Evolutionary conservation across 2,888 invertebrate species (phyloP).

Genomic region (Chouioia cunea): DNA sequence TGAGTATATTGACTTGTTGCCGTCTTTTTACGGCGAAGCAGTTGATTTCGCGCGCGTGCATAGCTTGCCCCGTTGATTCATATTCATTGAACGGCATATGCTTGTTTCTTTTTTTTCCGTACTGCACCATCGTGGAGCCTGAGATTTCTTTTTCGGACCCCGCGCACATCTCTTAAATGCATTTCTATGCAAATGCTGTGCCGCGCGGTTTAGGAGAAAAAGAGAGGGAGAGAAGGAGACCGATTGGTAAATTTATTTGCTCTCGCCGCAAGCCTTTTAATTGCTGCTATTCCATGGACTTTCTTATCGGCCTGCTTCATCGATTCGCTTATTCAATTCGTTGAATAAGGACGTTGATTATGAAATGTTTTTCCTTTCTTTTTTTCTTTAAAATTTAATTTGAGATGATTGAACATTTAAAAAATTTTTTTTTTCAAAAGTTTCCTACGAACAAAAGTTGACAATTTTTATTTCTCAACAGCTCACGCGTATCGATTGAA

Average conservation of each 20-base stretch:
- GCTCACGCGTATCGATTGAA: too few species aligned
- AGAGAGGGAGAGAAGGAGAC: too few species aligned
- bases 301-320: background rate
- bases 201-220: constrained; percentile 30
- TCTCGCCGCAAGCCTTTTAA: constrained; percentile 24
- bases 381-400: too few species aligned
- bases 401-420: too few species aligned
- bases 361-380: too few species aligned
- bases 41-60: constrained; percentile 42
- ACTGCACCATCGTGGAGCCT: background rate
- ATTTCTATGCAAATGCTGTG: constrained; percentile 41
- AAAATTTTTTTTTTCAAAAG: too few species aligned
- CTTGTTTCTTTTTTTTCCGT: constrained; percentile 8
- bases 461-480: too few species aligned
- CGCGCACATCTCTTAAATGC: constrained; percentile 6
- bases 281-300: constrained; percentile 11
- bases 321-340: background rate
- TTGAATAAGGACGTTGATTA: background rate
- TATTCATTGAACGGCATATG: constrained; percentile 39
- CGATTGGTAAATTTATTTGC: constrained; percentile 17
- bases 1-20: constrained; percentile 45
- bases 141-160: constrained; percentile 16
- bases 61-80: constrained; percentile 34
- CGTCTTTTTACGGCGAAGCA: constrained; percentile 41
- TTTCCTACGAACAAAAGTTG: too few species aligned